Percentiles rank a stretch among this genome's conserved stretches.
These are phyloP conservation scores for Orchesella cincta DNA, from an alignment of 1,140 invertebrate species.

Conservation along the genomic window DNA sequence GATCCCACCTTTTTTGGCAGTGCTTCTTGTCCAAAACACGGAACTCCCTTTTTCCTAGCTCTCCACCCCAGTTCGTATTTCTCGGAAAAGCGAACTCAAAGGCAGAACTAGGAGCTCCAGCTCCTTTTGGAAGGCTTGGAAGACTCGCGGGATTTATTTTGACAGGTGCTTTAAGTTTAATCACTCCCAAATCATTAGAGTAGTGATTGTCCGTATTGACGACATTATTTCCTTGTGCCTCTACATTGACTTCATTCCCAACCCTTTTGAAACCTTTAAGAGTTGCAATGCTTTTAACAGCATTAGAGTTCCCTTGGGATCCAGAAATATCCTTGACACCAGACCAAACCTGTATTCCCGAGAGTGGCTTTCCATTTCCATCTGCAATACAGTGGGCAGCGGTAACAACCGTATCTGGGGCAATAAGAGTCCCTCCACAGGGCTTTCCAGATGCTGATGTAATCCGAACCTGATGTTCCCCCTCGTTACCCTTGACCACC, in stretches of 20 bases:
- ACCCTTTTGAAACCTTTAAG: not conserved
- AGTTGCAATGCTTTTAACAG: not conserved
- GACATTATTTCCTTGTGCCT: not conserved
- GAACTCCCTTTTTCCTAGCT: too few species aligned
- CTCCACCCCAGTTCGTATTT: too few species aligned
- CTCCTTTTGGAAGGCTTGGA: too few species aligned
- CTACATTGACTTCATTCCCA: not conserved
- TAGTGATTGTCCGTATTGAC: not conserved
- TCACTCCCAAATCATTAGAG: too few species aligned
- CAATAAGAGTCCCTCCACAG: constrained; percentile 1
- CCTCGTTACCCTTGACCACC: too few species aligned
- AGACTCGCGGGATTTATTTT: too few species aligned
- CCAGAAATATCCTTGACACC: too few species aligned
- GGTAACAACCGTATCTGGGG: not conserved
- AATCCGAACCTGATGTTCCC: constrained; percentile 8
- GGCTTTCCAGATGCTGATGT: not conserved
- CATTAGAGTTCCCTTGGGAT: not conserved
- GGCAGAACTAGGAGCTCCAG: too few species aligned
- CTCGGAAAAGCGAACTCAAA: too few species aligned
- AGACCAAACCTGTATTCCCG: not conserved
- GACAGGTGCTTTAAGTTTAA: too few species aligned
- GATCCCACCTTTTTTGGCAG: too few species aligned
- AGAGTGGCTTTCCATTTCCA: not conserved
- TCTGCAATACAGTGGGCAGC: not conserved
- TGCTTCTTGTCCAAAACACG: too few species aligned